phyloP scores from a whole-genome alignment of 2,113 vertebrate species.

The Lanius collurio region DNA sequence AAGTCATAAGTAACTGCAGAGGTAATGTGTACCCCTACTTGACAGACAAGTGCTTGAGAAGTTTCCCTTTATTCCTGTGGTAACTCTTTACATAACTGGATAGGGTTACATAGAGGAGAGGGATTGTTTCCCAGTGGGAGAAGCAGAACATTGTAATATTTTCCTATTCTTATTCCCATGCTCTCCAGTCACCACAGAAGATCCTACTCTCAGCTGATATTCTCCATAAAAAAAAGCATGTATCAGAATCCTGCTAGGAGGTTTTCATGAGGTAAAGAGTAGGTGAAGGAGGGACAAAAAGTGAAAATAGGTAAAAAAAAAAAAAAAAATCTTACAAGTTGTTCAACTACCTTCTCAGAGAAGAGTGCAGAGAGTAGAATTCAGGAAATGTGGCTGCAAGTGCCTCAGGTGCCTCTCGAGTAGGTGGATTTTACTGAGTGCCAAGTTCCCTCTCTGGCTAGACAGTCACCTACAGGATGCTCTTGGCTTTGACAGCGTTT shows the following conservation, averaged over 20 bases:
- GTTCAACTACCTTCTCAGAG: not conserved
- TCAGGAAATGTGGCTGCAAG: not conserved
- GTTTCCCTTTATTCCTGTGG: not conserved
- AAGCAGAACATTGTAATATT: not conserved
- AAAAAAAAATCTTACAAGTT: not conserved
- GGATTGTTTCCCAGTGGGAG: not conserved
- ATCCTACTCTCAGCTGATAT: not conserved
- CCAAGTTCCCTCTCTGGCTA: constrained; percentile 34
- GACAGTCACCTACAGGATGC: constrained; percentile 38
- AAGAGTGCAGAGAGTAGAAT: not conserved
- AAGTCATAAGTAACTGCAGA: not conserved
- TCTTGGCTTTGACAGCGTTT: constrained; percentile 25
- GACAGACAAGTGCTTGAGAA: not conserved
- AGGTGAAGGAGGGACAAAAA: not conserved
- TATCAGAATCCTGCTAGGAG: not conserved
- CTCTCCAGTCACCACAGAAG: not conserved
- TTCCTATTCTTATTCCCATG: not conserved
- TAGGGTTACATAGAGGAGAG: not conserved
- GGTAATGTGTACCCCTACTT: not conserved
- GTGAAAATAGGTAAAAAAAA: not conserved
- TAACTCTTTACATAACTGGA: not conserved
- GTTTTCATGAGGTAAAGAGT: not conserved
- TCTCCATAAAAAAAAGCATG: not conserved
- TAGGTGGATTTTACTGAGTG: not conserved
- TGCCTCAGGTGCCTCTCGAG: not conserved